Base-by-base conservation (phyloP, 2,113 vertebrate genomes). In the Burhinus oedicnemus region DNA sequence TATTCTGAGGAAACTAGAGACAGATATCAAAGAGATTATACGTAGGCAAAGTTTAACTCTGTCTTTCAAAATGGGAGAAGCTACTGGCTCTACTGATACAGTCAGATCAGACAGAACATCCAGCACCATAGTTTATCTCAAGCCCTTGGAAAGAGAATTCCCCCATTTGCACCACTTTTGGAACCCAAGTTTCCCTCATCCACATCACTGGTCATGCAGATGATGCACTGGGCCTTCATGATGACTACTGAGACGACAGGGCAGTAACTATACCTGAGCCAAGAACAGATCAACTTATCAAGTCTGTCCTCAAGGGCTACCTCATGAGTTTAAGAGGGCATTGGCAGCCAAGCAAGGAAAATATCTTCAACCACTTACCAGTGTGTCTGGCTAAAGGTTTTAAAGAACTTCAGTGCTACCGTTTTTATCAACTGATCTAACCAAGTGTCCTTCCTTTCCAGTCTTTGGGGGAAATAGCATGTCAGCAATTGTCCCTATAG, bases 281-380 rank as follows among this genome's bases (percentile, higher is more conserved):
- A 82, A 68, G 49, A 55, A 44, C 1, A 83, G 69, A 29, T 64
- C 52, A 69, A 22, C 0, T 0, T 42, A 74, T 32, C 12, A 66
- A 65, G 54, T 45, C 19, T 51, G 25, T 82, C 74, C 64, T 78
- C 14, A 8, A 45, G 23, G 51, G 42, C 11, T 75, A 27, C 49
- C 23, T 85, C 0, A 0, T 34, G 51, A 86, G 23, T 57, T 75
- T 47, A 60, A 71, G 32, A 70, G 22, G 21, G 7, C 68, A 40
- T 3, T 75, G 34, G 44, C 69, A 93, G 42, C 36, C 3, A 4
- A 81, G 55, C 19, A 88, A 66, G 55, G n/a, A 81, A 90, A 77
- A 40, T 32, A 66, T 26, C 64, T 90, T 80, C 51, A 74, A 12
- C 20, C 22, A 30, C 49, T 44, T 62, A 72, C 22, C 45, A 45